Percentiles rank a stretch among this genome's conserved stretches.
Conservation (phyloP, 2,888 invertebrate species). For the Trichogramma evanescens region DNA sequence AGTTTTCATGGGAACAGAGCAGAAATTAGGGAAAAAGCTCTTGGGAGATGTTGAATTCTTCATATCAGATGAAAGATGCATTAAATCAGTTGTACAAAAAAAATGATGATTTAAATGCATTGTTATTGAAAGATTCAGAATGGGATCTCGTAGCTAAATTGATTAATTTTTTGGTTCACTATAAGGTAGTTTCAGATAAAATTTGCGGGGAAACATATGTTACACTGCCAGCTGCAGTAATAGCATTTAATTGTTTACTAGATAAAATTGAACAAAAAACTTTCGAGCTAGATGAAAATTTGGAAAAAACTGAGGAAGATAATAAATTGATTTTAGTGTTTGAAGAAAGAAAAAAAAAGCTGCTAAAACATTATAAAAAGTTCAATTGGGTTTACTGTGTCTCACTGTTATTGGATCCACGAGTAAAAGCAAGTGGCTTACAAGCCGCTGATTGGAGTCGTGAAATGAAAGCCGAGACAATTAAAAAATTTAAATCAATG, state of each 20-base stretch:
- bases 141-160: neutral
- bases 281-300: slow-evolving; percentile 1
- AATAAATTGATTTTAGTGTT: slow-evolving; percentile 9
- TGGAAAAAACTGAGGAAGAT: neutral
- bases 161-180: slow-evolving; percentile 4
- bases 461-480: slow-evolving; percentile 2
- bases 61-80: neutral
- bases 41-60: neutral
- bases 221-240: slow-evolving; percentile 9
- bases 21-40: no score
- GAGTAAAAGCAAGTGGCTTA: slow-evolving; percentile 8
- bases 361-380: slow-evolving; percentile 13
- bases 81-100: neutral
- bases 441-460: slow-evolving; percentile 3
- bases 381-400: slow-evolving; percentile 12
- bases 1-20: no score
- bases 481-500: slow-evolving; percentile 5
- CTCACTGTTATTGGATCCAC: slow-evolving; percentile 11
- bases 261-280: slow-evolving; percentile 11
- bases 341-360: slow-evolving; percentile 8
- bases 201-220: slow-evolving; percentile 4
- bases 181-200: slow-evolving; percentile 10
- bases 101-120: neutral
- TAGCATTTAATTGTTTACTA: slow-evolving; percentile 6
- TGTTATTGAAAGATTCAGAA: neutral